Evolutionary conservation across 1,140 invertebrate species (phyloP).

Genomic region (Drosophila kohkoa): DNA sequence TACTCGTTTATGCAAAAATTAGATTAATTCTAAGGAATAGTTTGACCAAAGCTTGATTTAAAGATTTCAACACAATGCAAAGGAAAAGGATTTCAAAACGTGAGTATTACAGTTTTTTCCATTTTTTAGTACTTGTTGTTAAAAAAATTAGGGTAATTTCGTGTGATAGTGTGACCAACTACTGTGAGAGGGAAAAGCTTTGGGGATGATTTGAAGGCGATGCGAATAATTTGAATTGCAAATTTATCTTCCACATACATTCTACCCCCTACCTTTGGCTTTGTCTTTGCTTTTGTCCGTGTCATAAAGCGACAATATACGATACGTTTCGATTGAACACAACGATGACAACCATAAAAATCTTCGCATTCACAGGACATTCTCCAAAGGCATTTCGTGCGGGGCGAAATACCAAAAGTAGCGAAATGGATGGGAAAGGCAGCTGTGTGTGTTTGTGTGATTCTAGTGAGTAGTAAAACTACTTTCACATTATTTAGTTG

Average conservation of each 20-base stretch:
- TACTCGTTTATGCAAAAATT: too few relatives aligned
- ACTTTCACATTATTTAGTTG: conserved; percentile 34
- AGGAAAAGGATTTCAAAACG: too few relatives aligned
- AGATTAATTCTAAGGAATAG: too few relatives aligned
- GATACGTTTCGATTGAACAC: conserved; percentile 26
- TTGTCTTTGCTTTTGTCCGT: not conserved
- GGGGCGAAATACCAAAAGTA: not conserved
- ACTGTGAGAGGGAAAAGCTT: too few relatives aligned
- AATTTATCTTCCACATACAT: not conserved
- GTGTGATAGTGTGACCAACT: too few relatives aligned
- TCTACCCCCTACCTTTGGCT: not conserved
- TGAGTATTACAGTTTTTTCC: too few relatives aligned
- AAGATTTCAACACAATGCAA: too few relatives aligned
- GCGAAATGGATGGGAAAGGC: conserved; percentile 3
- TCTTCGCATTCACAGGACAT: conserved; percentile 30
- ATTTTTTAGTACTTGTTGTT: too few relatives aligned
- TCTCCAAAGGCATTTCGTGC: conserved; percentile 25
- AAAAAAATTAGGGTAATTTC: too few relatives aligned
- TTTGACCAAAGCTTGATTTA: too few relatives aligned
- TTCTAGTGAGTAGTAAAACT: conserved; percentile 16
- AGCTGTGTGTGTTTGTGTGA: not conserved
- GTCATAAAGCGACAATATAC: conserved; percentile 20
- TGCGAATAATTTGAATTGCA: too few relatives aligned
- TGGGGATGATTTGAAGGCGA: too few relatives aligned
- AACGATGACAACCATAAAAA: conserved; percentile 41